Percentiles rank a stretch among this genome's conserved stretches.
Evolutionary conservation across 1,140 invertebrate species (phyloP).

Genomic region (Papilio xuthus): DNA sequence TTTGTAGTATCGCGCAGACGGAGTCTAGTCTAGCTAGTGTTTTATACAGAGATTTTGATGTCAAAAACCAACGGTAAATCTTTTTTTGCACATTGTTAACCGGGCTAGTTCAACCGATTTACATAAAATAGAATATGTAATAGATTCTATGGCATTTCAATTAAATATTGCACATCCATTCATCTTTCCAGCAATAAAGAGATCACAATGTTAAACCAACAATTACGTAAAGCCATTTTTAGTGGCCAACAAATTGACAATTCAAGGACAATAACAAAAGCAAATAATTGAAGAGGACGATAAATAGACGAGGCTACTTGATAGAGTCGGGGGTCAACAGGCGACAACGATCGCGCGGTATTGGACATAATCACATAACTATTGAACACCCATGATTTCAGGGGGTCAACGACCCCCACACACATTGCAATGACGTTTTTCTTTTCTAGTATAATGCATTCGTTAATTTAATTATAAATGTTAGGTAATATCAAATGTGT

Average conservation of each 20-base stretch:
- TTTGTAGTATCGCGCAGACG: too few species aligned
- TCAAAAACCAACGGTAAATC: too few species aligned
- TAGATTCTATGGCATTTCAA: not conserved
- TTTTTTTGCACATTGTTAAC: not conserved
- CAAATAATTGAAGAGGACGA: slow-evolving; percentile 63
- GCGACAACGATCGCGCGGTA: slow-evolving; percentile 62
- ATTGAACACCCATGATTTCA: slow-evolving; percentile 68
- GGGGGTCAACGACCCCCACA: slow-evolving; percentile 64
- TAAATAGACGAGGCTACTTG: slow-evolving; percentile 69
- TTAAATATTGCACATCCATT: slow-evolving; percentile 1
- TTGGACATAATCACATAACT: slow-evolving; percentile 70
- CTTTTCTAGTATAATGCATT: slow-evolving; percentile 24
- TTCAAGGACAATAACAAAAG: slow-evolving; percentile 61
- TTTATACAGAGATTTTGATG: too few species aligned
- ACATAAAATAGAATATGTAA: not conserved
- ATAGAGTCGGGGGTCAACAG: slow-evolving; percentile 67
- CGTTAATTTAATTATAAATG: slow-evolving; percentile 13
- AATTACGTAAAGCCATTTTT: slow-evolving; percentile 45
- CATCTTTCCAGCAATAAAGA: not conserved
- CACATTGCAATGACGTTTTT: slow-evolving; percentile 41
- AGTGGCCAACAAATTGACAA: slow-evolving; percentile 46
- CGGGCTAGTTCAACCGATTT: not conserved
- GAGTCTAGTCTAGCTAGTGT: too few species aligned
- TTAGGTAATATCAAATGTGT: not conserved
- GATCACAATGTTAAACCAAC: slow-evolving; percentile 28